A percentile compares a stretch with the other conserved stretches of the same genome.
These are phyloP conservation scores for Sebastes oblongus DNA, from an alignment of 2,797 vertebrate genomes.

Conservation along the genomic window DNA sequence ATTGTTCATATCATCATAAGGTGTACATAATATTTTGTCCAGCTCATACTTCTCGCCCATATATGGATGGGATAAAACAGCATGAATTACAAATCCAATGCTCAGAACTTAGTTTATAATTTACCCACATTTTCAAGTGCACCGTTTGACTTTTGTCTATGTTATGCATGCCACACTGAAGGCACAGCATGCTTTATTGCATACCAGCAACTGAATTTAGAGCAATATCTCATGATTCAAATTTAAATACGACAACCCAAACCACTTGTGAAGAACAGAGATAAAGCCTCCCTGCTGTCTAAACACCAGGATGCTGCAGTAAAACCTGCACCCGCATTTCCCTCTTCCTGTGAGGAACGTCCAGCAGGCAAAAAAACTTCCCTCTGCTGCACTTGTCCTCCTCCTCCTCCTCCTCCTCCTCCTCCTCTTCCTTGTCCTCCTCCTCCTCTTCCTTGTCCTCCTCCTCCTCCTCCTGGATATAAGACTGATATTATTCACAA, in stretches of 20 bases:
- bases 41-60: neutral
- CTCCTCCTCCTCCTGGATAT: neutral
- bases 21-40: neutral
- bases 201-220: neutral
- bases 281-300: constrained; percentile 16
- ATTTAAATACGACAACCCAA: neutral
- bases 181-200: neutral
- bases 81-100: neutral
- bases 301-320: constrained; percentile 29
- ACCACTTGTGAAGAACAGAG: constrained; percentile 6
- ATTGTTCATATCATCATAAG: neutral
- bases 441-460: neutral
- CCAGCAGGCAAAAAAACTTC: neutral
- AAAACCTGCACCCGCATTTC: constrained; percentile 26
- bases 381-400: neutral
- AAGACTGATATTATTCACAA: constrained; percentile 5
- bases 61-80: neutral
- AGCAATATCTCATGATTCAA: neutral
- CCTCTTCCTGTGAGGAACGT: constrained; percentile 30
- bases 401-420: neutral
- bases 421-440: neutral
- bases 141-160: neutral
- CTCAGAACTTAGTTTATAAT: neutral
- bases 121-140: neutral
- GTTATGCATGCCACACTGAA: neutral